phyloP scores from a whole-genome alignment of 2,113 vertebrate species.

The Microcebus murinus region DNA sequence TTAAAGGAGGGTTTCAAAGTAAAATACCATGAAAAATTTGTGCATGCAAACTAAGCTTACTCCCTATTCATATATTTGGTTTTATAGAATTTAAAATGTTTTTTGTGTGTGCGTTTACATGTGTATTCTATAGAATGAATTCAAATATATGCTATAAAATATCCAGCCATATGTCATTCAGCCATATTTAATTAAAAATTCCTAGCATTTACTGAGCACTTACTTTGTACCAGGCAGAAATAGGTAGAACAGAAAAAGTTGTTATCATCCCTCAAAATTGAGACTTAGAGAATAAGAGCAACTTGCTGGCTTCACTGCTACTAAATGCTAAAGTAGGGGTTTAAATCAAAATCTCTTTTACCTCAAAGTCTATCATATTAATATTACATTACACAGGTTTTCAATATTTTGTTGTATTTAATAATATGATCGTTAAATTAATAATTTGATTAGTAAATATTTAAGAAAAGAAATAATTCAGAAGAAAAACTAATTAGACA shows the following conservation, averaged over 20 bases:
- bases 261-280: neutral
- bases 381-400: neutral
- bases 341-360: neutral
- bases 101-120: neutral
- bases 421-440: neutral
- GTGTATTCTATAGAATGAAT: neutral
- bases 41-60: neutral
- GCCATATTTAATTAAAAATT: neutral
- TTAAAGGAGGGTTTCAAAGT: neutral
- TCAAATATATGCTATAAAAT: neutral
- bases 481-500: neutral
- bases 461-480: neutral
- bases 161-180: neutral
- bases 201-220: neutral
- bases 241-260: neutral
- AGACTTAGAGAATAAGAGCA: neutral
- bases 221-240: neutral
- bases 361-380: neutral
- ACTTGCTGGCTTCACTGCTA: neutral
- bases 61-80: neutral
- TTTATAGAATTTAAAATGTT: neutral
- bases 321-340: neutral
- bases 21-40: neutral
- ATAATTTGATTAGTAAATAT: too few species aligned
- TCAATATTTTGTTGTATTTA: neutral